Evolutionary conservation across 2,113 vertebrate species (phyloP), one percentile per base, ranked within the genome.

Genomic region (Passer montanus): DNA sequence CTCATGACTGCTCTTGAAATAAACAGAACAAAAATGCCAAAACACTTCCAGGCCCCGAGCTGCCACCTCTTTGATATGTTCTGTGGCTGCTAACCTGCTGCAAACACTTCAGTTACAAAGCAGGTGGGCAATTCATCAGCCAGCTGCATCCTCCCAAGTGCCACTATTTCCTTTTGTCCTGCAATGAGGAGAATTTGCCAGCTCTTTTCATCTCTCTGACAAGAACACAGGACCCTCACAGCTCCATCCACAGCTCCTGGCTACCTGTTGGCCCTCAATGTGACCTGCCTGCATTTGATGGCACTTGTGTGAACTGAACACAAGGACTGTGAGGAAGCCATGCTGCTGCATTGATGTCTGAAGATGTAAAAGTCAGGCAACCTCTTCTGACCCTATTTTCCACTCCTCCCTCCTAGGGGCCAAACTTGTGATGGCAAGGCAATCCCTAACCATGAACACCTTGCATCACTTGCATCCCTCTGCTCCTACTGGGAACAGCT

Each of bases 1-100:
- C 27, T 33, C 55, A 24, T 3, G 11, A n/a, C n/a, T n/a, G 20
- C n/a, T 93, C 35, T 39, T 58, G 31, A 83, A 39, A 90, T 15
- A 78, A 82, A 56, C 35, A 50, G 15, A 74, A 18, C 5, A 76
- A 46, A 80, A 80, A 15, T 13, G 5, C n/a, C 23, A 50, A 28
- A 81, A 78, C 1, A 0, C 3, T 5, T 3, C 18, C 50, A 28
- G 2, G 5, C 7, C 9, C 2, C 35, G 81, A 62, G 19, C 0
- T 84, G 24, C 13, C 5, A 1, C 37, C 22, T 58, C 26, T 78
- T 81, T 78, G 43, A 52, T 63, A 30, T 44, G 22, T 35, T 39
- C 46, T 72, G 58, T 15, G 11, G n/a, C 63, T 84, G 21, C 73
- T 76, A 73, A 92, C 4, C 58, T 87, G 44, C 44, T 44, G 19